Conservation (phyloP, 2,113 vertebrate species). For the Leucoraja erinaceus region DNA sequence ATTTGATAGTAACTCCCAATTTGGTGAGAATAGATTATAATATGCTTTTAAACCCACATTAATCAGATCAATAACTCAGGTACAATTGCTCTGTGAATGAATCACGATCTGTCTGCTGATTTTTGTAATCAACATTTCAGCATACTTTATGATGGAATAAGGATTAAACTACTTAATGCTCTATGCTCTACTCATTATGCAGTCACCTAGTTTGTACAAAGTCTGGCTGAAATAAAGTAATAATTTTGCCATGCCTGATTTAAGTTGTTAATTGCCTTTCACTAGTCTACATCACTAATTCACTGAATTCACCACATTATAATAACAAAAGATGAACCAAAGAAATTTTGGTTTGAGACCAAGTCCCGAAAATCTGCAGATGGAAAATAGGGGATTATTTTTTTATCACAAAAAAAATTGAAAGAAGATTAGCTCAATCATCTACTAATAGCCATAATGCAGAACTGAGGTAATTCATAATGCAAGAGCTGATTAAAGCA, state of each 20-base stretch:
- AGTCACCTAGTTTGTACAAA: not conserved
- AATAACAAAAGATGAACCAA: not conserved
- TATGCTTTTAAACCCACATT: too few species aligned
- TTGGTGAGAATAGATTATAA: not conserved
- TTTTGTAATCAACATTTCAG: not conserved
- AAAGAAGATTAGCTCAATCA: not conserved
- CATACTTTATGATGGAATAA: not conserved
- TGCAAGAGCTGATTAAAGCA: not conserved
- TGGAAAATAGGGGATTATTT: not conserved
- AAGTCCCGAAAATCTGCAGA: not conserved
- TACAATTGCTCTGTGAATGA: not conserved
- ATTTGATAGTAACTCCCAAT: not conserved
- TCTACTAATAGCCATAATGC: not conserved
- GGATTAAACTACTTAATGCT: not conserved
- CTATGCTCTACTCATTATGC: not conserved
- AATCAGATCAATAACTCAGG: not conserved
- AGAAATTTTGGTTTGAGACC: not conserved
- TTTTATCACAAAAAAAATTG: not conserved
- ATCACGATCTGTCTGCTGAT: not conserved
- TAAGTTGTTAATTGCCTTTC: not conserved
- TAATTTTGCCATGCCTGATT: not conserved
- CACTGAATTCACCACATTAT: not conserved
- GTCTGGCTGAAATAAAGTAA: not conserved
- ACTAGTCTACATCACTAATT: not conserved
- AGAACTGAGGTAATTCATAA: not conserved